Percentiles rank a stretch among this genome's conserved stretches.
Evolutionary conservation across 2,888 invertebrate species (phyloP).

Genomic region (Mystacides longicornis): DNA sequence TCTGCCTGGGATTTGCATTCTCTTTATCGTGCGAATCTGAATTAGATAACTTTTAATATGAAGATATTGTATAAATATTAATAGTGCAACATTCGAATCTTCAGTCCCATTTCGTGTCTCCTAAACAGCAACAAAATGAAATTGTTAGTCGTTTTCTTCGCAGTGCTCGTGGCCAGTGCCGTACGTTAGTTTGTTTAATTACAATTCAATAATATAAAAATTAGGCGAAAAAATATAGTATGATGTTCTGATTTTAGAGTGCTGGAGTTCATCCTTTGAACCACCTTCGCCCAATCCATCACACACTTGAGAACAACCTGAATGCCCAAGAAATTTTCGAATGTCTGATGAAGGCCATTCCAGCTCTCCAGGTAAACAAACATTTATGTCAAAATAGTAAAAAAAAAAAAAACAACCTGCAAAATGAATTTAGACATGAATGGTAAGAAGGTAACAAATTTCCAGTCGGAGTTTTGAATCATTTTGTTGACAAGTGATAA

Average conservation of each 20-base stretch:
- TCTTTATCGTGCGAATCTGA: no score
- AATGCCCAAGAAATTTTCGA: conserved; percentile 11
- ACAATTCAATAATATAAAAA: neutral
- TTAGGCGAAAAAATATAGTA: neutral
- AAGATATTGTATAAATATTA: no score
- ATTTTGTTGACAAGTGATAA: no score
- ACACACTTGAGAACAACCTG: neutral
- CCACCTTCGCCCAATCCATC: neutral
- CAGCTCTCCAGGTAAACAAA: conserved; percentile 10
- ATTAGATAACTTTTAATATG: no score
- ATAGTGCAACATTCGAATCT: neutral
- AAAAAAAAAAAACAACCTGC: no score
- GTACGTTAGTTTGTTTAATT: neutral
- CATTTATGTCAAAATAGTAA: no score
- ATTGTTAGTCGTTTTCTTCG: conserved; percentile 9
- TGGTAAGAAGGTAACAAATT: no score
- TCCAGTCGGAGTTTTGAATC: no score
- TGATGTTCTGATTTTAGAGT: neutral
- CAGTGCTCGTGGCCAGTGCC: conserved; percentile 11
- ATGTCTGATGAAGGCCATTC: conserved; percentile 11
- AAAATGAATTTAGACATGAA: no score
- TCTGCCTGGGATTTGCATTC: no score
- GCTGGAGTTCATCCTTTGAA: neutral
- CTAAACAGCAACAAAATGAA: conserved; percentile 7
- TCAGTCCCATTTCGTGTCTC: neutral